Conservation (phyloP, 1,140 invertebrate genomes). For the Thaumatotibia leucotreta region DNA sequence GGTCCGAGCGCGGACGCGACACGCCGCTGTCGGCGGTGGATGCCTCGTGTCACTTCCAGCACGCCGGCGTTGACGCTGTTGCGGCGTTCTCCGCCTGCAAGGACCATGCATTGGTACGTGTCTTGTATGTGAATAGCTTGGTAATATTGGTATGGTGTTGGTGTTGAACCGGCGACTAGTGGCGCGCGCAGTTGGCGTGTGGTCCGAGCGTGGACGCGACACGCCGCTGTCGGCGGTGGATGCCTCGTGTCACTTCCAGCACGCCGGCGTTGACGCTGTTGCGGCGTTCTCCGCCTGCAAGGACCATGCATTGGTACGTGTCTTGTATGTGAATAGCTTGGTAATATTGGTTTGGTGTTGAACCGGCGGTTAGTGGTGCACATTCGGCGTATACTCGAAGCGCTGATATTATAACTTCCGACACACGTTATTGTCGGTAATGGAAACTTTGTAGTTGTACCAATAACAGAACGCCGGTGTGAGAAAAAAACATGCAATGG, state of each 20-base stretch:
- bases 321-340: too few relatives aligned
- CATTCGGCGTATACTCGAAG: constrained; percentile 63
- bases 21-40: constrained; percentile 44
- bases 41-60: constrained; percentile 64
- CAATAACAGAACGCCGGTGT: constrained; percentile 61
- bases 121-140: too few relatives aligned
- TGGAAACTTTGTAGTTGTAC: constrained; percentile 57
- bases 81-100: constrained; percentile 69
- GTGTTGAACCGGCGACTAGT: constrained; percentile 54
- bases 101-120: constrained; percentile 62
- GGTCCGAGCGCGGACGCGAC: constrained; percentile 52
- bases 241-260: constrained; percentile 64
- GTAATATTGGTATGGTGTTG: too few relatives aligned
- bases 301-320: constrained; percentile 62
- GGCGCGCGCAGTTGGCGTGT: constrained; percentile 61
- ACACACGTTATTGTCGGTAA: constrained; percentile 46
- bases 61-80: constrained; percentile 50
- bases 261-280: constrained; percentile 50
- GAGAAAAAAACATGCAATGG: constrained; percentile 62
- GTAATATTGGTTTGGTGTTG: background rate
- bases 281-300: constrained; percentile 69
- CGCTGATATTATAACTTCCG: too few relatives aligned
- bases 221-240: constrained; percentile 44
- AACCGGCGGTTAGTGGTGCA: constrained; percentile 56
- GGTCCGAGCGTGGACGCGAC: constrained; percentile 52